These are phyloP conservation scores for Takifugu ocellatus DNA, from an alignment of 2,797 vertebrate species.

Conservation along the genomic window DNA sequence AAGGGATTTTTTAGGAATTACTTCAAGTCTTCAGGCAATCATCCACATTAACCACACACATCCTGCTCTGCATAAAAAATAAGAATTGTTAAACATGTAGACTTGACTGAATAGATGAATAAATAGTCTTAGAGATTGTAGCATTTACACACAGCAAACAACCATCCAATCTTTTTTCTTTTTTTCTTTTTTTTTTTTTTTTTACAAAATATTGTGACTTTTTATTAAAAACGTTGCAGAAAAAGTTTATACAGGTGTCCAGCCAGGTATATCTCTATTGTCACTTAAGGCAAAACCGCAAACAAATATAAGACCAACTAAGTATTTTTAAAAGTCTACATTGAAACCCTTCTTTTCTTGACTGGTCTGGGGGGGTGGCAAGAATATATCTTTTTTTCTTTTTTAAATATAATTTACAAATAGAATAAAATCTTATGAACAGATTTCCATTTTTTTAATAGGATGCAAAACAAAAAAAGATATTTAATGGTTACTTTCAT, in stretches of 20 bases:
- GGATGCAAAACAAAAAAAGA: constrained; percentile 76
- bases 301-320: constrained; percentile 85
- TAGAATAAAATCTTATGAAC: constrained; percentile 68
- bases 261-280: constrained; percentile 95
- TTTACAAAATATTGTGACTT: constrained; percentile 98
- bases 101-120: too few relatives aligned
- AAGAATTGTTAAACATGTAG: too few relatives aligned
- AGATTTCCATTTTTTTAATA: constrained; percentile 54
- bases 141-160: constrained; percentile 23
- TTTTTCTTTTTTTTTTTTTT: constrained; percentile 65
- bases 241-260: constrained; percentile 96
- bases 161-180: constrained; percentile 36
- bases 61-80: too few relatives aligned
- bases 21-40: too few relatives aligned
- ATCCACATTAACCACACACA: too few relatives aligned
- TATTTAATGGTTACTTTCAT: constrained; percentile 65
- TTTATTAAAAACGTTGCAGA: constrained; percentile 99
- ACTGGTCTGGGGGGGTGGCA: constrained; percentile 80
- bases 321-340: constrained; percentile 71
- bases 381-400: constrained; percentile 75
- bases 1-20: too few relatives aligned
- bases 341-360: constrained; percentile 82
- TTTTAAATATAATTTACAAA: constrained; percentile 72
- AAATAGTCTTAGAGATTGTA: too few relatives aligned
- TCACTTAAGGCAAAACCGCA: constrained; percentile 95